Evolutionary conservation across 1,140 invertebrate species (phyloP).

Genomic region (Ostrea denselamellosa): DNA sequence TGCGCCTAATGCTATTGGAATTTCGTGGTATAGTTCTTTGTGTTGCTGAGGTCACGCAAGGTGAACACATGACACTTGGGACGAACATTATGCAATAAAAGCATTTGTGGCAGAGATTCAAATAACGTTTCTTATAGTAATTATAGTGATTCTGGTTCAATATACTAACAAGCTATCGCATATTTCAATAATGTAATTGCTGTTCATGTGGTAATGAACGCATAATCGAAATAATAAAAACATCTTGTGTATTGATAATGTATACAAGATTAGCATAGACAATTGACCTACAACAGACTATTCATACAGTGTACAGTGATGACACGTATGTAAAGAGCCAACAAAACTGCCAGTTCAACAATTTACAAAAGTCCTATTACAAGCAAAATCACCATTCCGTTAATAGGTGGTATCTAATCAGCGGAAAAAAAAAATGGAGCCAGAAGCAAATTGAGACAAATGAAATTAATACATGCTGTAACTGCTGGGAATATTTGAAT

Average conservation of each 20-base stretch:
- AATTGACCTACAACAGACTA: too few relatives aligned
- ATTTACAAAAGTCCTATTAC: too few relatives aligned
- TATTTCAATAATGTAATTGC: constrained; percentile 11
- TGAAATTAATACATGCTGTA: too few relatives aligned
- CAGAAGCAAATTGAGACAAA: too few relatives aligned
- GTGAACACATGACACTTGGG: constrained; percentile 19
- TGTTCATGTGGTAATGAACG: background rate
- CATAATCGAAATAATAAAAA: background rate
- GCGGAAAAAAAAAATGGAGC: too few relatives aligned
- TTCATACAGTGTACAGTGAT: too few relatives aligned
- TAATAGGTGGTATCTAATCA: too few relatives aligned
- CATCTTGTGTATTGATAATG: background rate
- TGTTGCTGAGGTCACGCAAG: background rate
- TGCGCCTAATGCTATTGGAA: background rate
- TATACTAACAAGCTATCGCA: background rate
- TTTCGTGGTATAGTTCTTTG: background rate
- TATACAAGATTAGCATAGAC: background rate
- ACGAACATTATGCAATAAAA: constrained; percentile 30
- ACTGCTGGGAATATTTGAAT: too few relatives aligned
- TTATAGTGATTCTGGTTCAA: background rate
- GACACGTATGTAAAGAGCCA: too few relatives aligned
- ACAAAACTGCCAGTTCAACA: too few relatives aligned
- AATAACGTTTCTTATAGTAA: background rate
- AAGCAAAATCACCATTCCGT: too few relatives aligned
- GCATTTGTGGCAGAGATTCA: constrained; percentile 37